phyloP scores from a whole-genome alignment of 2,888 invertebrate species.

The Caenorhabditis sp. region DNA sequence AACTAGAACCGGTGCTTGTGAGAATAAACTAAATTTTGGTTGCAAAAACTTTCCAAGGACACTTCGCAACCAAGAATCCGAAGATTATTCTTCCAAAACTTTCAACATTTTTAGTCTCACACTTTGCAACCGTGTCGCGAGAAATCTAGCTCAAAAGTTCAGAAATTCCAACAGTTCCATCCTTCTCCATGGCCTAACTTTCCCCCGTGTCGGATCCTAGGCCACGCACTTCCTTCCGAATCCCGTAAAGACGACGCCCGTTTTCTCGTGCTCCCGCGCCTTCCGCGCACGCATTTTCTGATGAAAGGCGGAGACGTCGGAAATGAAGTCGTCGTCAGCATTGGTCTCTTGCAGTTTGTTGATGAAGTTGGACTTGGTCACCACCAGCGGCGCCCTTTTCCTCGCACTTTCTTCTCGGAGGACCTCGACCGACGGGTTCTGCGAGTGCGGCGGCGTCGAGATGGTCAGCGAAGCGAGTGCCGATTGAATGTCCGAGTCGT shows the following conservation, averaged over 20 bases:
- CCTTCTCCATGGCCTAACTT: no score
- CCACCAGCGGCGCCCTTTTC: slow-evolving; percentile 13
- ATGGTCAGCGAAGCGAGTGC: slow-evolving; percentile 47
- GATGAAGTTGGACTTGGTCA: slow-evolving; percentile 36
- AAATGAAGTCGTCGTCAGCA: slow-evolving; percentile 44
- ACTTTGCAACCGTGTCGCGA: no score
- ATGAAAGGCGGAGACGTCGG: slow-evolving; percentile 44
- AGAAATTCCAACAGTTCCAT: neutral
- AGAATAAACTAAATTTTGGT: no score
- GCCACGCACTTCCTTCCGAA: slow-evolving; percentile 36
- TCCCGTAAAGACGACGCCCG: slow-evolving; percentile 56
- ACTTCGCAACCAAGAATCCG: no score
- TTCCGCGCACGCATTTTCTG: neutral
- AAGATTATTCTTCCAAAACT: no score
- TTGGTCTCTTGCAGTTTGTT: slow-evolving; percentile 24
- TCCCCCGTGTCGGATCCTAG: no score
- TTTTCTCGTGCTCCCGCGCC: neutral
- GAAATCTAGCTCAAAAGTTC: no score
- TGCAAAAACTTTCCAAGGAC: no score
- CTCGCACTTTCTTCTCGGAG: no score
- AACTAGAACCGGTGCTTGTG: no score
- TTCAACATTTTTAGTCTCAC: no score
- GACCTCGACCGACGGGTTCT: neutral
- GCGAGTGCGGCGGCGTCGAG: neutral
- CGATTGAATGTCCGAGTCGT: slow-evolving; percentile 52